Conservation (phyloP, 2,888 invertebrate genomes). For the Scaptomyza cyrtandrae region DNA sequence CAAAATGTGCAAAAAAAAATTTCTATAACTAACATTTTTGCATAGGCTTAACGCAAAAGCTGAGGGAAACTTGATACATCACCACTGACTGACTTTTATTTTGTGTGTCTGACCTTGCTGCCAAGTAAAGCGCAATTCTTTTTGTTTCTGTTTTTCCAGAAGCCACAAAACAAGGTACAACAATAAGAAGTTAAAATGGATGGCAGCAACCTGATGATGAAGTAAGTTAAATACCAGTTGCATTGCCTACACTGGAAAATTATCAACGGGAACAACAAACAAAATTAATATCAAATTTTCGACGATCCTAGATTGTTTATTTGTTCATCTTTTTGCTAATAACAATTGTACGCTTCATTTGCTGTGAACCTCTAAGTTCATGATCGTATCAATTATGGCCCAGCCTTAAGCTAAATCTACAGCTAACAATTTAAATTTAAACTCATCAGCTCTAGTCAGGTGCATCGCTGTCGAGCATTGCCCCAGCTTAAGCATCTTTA, state of each 20-base stretch:
- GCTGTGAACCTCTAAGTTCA: slow-evolving; percentile 61
- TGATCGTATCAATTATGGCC: slow-evolving; percentile 68
- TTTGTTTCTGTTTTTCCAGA: slow-evolving; percentile 37
- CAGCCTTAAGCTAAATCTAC: slow-evolving; percentile 19
- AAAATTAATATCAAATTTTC: neutral
- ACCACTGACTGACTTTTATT: slow-evolving; percentile 50
- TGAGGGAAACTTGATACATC: slow-evolving; percentile 59
- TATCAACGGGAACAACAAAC: neutral
- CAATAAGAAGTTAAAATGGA: slow-evolving; percentile 36
- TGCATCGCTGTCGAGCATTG: slow-evolving; percentile 45
- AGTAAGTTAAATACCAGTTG: slow-evolving; percentile 52
- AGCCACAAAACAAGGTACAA: slow-evolving; percentile 49
- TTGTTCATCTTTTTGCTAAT: neutral
- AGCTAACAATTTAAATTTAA: slow-evolving; percentile 49
- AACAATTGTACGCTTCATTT: slow-evolving; percentile 10
- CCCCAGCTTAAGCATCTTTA: slow-evolving; percentile 22
- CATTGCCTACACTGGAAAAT: neutral
- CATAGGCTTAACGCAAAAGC: slow-evolving; percentile 16
- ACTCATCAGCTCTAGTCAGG: slow-evolving; percentile 37
- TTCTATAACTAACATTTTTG: slow-evolving; percentile 45
- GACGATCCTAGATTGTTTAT: neutral
- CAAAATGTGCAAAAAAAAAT: slow-evolving; percentile 21
- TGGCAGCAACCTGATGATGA: slow-evolving; percentile 31
- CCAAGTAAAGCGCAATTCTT: slow-evolving; percentile 30
- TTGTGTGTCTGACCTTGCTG: slow-evolving; percentile 54